Evolutionary conservation across 1,140 invertebrate genomes (phyloP), one percentile per base, ranked within the genome.

Genomic region (Cydia fagiglandana): DNA sequence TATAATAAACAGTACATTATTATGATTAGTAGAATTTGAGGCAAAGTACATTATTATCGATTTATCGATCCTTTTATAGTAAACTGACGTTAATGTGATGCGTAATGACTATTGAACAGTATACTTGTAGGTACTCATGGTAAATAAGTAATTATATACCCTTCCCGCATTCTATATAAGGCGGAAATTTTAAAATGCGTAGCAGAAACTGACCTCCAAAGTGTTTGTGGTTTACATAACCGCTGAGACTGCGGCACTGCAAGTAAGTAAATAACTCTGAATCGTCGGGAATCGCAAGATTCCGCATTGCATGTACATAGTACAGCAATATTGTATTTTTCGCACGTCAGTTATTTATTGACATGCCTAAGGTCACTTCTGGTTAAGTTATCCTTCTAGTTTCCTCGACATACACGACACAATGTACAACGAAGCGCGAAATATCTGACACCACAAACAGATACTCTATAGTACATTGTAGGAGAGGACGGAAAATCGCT

Each of bases 161-260:
- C 30, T 70, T 70, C 66, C 66, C 17, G 34, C 66, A 41, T 70
- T 6, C 34, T 34, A 70, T 41, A 20, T 41, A 70, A 70, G 34
- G 66, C 66, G 30, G 64, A 70, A 70, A 70, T 17, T 41, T 70
- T 70, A 15, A 70, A 70, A 70, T 41, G 30, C 66, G 13, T 17
- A 70, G 15, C 34, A 70, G 34, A 41, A 70, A 70, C 15, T 30
- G 17, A 20, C 66, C 64, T 68, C 34, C 30, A 70, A 38, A 45
- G 34, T 41, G 66, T 41, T 38, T 70, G 66, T 45, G 66, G 64
- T 70, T 70, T 70, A 70, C 66, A 70, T 38, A 70, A 70, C 64
- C 15, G 7, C 38, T 12, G 13, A n/a, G 66, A 70, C 30, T 70
- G 66, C 34, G 66, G 66, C n/a, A 17, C 13, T 15, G 66, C 34